Evolutionary conservation across 2,797 vertebrate species (phyloP).

Genomic region (Leuciscus waleckii): DNA sequence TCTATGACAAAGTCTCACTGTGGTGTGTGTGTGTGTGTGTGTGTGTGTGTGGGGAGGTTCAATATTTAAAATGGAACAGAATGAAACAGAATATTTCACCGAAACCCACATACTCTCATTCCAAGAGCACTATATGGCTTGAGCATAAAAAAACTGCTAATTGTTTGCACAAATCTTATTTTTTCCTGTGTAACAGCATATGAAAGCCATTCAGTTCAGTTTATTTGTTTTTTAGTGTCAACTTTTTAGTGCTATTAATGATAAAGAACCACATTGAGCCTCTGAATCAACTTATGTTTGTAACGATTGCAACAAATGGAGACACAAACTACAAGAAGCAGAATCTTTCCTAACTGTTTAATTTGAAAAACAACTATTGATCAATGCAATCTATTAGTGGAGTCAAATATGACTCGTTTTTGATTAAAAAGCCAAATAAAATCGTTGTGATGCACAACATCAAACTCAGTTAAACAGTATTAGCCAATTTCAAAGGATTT

Average conservation of each 20-base stretch:
- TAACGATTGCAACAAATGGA: slow-evolving; percentile 1
- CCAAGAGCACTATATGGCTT: not conserved
- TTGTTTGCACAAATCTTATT: not conserved
- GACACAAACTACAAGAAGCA: not conserved
- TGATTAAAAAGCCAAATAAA: not conserved
- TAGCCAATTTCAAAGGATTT: slow-evolving; percentile 7
- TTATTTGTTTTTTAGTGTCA: not conserved
- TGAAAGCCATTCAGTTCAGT: not conserved
- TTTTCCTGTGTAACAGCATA: not conserved
- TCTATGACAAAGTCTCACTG: slow-evolving; percentile 45
- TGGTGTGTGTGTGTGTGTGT: not conserved
- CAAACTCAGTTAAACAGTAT: slow-evolving; percentile 19
- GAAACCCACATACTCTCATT: not conserved
- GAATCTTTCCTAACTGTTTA: not conserved
- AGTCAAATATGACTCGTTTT: not conserved
- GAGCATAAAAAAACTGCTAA: slow-evolving; percentile 3
- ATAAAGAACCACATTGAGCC: not conserved
- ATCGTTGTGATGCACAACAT: not conserved
- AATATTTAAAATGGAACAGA: slow-evolving; percentile 7
- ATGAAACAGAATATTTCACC: slow-evolving; percentile 26
- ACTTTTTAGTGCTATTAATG: not conserved
- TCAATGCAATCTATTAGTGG: not conserved
- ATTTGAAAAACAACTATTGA: not conserved
- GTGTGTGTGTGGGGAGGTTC: slow-evolving; percentile 16
- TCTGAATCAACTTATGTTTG: not conserved